Percentiles rank a stretch among this genome's conserved stretches.
Evolutionary conservation across 2,113 vertebrate genomes (phyloP).

Genomic region (Cyrtonyx montezumae): DNA sequence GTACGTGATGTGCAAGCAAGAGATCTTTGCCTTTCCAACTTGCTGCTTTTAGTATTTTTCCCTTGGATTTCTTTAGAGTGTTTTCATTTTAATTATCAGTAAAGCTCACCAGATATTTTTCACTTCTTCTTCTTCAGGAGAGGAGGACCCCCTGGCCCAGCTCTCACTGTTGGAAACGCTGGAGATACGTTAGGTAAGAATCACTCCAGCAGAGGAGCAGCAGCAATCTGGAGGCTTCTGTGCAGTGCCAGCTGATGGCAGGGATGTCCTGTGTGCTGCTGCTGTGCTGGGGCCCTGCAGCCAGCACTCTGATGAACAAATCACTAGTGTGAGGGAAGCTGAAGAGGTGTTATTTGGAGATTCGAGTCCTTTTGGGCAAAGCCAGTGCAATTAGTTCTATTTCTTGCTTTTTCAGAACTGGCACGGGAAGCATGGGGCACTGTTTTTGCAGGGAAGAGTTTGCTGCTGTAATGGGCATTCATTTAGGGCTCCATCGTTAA

Average conservation of each 20-base stretch:
- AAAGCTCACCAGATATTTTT: neutral
- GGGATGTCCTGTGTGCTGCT: neutral
- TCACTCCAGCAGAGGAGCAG: neutral
- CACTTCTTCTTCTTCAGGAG: neutral
- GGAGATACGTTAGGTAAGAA: neutral
- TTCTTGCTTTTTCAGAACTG: neutral
- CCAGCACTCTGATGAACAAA: neutral
- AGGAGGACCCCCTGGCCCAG: neutral
- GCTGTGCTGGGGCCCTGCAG: accelerated
- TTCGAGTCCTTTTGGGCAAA: neutral
- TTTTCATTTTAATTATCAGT: neutral
- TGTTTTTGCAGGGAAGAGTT: neutral
- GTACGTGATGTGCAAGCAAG: neutral
- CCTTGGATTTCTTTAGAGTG: neutral
- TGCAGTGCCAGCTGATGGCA: neutral
- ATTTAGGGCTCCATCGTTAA: neutral
- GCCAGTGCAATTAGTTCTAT: neutral
- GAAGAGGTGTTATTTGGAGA: neutral
- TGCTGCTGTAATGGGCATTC: neutral
- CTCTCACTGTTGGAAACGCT: neutral
- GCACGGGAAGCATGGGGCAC: neutral
- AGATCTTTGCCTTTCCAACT: neutral
- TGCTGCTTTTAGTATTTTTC: neutral
- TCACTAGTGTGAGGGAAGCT: neutral
- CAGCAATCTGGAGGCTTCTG: neutral